Base-by-base conservation (phyloP, 2,797 vertebrate species). In the Peromyscus eremicus region DNA sequence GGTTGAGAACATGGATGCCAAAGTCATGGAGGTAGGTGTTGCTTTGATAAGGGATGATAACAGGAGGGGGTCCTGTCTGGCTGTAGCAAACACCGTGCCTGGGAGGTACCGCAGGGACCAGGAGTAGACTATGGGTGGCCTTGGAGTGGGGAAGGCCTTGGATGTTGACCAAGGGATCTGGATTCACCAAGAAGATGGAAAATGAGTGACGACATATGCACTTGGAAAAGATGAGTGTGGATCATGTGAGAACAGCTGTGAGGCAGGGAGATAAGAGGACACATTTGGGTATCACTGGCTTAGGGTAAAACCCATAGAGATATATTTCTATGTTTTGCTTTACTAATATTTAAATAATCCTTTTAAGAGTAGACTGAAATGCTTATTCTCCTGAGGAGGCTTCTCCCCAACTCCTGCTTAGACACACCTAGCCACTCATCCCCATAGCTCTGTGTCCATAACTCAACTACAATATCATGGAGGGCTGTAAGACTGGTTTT, bases 141-240 rank as follows among this genome's bases (percentile, higher is more conserved):
- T 9, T 32, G 71, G 89, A 75, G 64, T 52, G 70, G 71, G 34
- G 57, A n/a, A 37, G 57, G 29, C 34, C 34, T 91, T 37, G 19
- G 52, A 29, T 70, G 46, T 37, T 40, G 19, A 64, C 12, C 23
- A 43, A 85, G 9, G 16, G 19, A 14, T 93, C 37, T 81, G 27
- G 73, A 71, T 71, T 79, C 13, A 70, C 81, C 57, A 68, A 80
- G 62, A 95, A 46, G 55, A 87, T 46, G 49, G 70, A n/a, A 66
- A 91, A 76, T 52, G 23, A 46, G 25, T 37, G 40, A 34, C 87
- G n/a, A 10, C 4, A 23, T 80, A 66, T 60, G 34, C 92, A 52
- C n/a, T 95, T 92, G 71, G 43, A 70, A 86, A 94, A 96, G 40
- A n/a, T 86, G 37, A 81, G 46, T 70, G 52, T 43, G 62, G 91